Evolutionary conservation across 2,888 invertebrate genomes (phyloP).

Genomic region (Ceriagrion tenellum): DNA sequence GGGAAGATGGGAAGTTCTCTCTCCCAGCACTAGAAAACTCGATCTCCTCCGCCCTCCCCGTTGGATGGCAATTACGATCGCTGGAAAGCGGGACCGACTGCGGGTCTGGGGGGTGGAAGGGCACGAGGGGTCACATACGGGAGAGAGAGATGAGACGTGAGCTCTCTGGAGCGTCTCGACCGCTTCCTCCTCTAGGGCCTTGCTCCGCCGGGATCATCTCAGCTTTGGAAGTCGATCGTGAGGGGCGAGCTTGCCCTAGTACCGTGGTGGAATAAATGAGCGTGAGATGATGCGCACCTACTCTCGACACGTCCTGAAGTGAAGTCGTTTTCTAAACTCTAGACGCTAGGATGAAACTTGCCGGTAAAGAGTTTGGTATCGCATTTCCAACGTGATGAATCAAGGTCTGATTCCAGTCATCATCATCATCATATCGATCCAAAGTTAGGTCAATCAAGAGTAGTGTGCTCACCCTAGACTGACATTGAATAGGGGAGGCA

Average conservation of each 20-base stretch:
- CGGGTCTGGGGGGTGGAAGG: neutral
- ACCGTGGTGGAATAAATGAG: neutral
- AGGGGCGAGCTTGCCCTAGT: neutral
- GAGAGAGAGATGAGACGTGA: neutral
- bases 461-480: too few species aligned
- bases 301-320: neutral
- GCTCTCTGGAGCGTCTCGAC: neutral
- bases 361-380: neutral
- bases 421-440: too few species aligned
- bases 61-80: slow-evolving; percentile 1
- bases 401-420: neutral
- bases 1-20: neutral
- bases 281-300: neutral
- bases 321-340: neutral
- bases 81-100: neutral
- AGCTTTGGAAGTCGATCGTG: neutral
- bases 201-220: neutral
- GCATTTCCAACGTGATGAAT: neutral
- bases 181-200: neutral
- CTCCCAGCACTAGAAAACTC: neutral
- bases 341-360: neutral
- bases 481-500: too few species aligned
- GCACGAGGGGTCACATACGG: neutral
- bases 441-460: too few species aligned
- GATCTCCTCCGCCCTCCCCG: neutral